Percentiles rank a stretch among this genome's conserved stretches.
Evolutionary conservation across 2,113 vertebrate species (phyloP).

Genomic region (Acanthisitta chloris): DNA sequence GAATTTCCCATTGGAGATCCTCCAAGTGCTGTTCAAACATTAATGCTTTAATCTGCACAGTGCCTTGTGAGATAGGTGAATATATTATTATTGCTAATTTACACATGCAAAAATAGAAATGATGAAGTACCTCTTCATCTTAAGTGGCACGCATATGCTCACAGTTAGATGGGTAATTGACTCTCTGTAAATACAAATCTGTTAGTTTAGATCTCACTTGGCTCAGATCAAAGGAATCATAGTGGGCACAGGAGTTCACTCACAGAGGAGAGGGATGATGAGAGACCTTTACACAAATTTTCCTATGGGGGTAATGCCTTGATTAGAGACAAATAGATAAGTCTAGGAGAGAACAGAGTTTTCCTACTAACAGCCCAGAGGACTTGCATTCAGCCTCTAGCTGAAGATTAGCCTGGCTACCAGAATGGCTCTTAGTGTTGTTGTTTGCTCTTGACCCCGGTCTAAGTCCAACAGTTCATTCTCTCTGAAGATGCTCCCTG

Average conservation of each 20-base stretch:
- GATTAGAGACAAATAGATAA: neutral
- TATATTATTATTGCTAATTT: conserved; percentile 58
- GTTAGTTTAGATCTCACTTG: neutral
- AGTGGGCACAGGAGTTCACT: neutral
- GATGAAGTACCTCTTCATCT: conserved; percentile 59
- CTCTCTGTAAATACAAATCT: conserved; percentile 33
- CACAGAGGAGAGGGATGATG: neutral
- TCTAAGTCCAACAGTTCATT: neutral
- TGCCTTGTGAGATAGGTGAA: conserved; percentile 44
- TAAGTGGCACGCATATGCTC: neutral
- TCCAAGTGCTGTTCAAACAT: conserved; percentile 41
- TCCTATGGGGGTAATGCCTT: neutral
- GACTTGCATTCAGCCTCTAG: neutral
- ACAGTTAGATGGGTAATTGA: conserved; percentile 10
- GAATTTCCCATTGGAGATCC: conserved; percentile 28
- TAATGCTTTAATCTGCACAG: conserved; percentile 38
- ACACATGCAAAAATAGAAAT: conserved; percentile 31
- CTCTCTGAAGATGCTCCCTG: neutral
- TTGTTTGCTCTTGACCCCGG: neutral
- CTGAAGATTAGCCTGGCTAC: neutral
- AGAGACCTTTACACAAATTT: neutral
- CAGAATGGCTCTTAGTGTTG: neutral
- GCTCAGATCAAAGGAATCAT: neutral
- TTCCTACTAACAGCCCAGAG: neutral
- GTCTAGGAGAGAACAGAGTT: neutral